Evolutionary conservation across 2,797 vertebrate species (phyloP), one percentile per base, ranked within the genome.

Genomic region (Gymnocypris eckloni): DNA sequence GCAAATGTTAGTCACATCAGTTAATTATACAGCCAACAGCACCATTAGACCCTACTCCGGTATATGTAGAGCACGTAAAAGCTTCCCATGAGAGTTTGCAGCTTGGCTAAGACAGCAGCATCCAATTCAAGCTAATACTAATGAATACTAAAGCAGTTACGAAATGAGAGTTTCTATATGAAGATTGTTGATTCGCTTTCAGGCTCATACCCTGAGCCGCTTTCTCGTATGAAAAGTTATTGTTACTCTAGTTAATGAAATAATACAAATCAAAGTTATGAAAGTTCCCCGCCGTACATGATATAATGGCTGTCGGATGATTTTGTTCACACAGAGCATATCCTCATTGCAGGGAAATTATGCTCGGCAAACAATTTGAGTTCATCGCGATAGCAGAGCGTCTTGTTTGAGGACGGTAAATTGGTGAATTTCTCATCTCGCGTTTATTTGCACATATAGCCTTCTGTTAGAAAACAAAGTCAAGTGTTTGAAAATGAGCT

Each of bases 401-500:
- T 37, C 67, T 85, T 87, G 80, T 87, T 77, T 83, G 54, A 76
- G 16, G 59, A 87, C 2, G 39, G 64, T 52, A 86, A 75, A 72
- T 73, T 59, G 72, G 28, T 80, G 69, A 75, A 71, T 41, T 75
- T 84, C 80, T 79, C 59, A 76, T 64, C 64, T 37, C 5, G 41
- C 33, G 6, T 85, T 48, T 87, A 81, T 88, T 87, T 85, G 71
- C 81, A 76, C 87, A 64, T 18, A 69, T 59, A 72, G 79, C 52
- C 56, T 79, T 84, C 33, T 48, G n/a, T 77, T 71, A 48, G 75
- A 79, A 86, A 86, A 87, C 77, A 84, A 79, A 83, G 70, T 69
- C 64, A 52, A 41, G 84, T 85, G 85, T 81, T 67, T 78, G 75
- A 84, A 89, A 84, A 81, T 70, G 71, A 83, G 87, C 85, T 86